Percentiles rank a stretch among this genome's conserved stretches.
Conservation (phyloP, 2,888 invertebrate species). For the Embidobia sp. region DNA sequence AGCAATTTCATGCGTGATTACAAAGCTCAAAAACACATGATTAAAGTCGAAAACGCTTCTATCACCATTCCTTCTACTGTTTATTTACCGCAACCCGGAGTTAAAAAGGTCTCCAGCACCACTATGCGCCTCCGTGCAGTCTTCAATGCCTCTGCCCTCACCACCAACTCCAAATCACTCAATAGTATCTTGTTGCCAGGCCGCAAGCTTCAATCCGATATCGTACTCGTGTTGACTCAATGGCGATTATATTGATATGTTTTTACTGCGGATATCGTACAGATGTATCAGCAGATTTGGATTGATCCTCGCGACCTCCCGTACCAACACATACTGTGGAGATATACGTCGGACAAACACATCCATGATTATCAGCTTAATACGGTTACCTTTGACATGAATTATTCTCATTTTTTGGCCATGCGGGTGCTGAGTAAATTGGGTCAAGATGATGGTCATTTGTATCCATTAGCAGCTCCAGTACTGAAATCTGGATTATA, state of each 20-base stretch:
- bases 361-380: neutral
- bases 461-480: neutral
- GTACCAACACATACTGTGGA: conserved; percentile 20
- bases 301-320: conserved; percentile 4
- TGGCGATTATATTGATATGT: conserved; percentile 13
- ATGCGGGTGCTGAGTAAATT: conserved; percentile 1
- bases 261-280: conserved; percentile 21
- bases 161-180: neutral
- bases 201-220: conserved; percentile 10
- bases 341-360: neutral
- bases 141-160: conserved; percentile 13
- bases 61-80: too few relatives aligned
- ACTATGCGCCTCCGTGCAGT: conserved; percentile 12
- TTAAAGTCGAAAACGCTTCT: too few relatives aligned
- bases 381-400: neutral
- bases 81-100: conserved; percentile 25
- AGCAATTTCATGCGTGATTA: conserved; percentile 44
- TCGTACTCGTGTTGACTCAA: neutral
- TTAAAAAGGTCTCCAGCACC: conserved; percentile 10
- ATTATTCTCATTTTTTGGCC: conserved; percentile 5
- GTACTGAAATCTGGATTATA: conserved; percentile 4
- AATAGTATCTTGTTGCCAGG: conserved; percentile 6
- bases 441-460: neutral
- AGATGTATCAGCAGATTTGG: conserved; percentile 31
- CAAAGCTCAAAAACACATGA: conserved; percentile 22